These are phyloP conservation scores for Ectropis crepuscularia DNA, from an alignment of 2,888 invertebrate genomes.

Conservation along the genomic window DNA sequence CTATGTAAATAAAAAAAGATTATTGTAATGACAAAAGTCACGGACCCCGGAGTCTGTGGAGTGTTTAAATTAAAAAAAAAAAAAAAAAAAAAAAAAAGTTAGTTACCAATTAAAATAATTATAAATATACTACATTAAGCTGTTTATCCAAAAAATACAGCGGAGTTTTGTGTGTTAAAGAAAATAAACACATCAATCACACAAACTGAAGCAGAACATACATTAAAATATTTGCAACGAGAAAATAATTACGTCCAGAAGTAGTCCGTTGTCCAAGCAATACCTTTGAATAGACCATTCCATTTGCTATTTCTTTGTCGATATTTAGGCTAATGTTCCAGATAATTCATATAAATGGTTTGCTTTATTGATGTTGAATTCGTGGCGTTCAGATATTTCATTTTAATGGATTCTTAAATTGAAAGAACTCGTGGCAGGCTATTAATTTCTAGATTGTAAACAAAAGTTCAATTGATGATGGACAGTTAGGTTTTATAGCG, in stretches of 20 bases:
- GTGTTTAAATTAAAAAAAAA: too few relatives aligned
- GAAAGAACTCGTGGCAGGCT: neutral
- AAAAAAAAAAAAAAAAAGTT: too few relatives aligned
- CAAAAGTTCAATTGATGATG: neutral
- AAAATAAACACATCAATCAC: conserved; percentile 1
- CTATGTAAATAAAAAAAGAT: too few relatives aligned
- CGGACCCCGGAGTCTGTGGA: too few relatives aligned
- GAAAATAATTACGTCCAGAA: neutral
- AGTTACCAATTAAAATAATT: too few relatives aligned
- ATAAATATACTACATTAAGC: too few relatives aligned
- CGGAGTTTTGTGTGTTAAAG: conserved; percentile 14
- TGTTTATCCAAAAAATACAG: too few relatives aligned
- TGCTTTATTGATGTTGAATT: conserved; percentile 4
- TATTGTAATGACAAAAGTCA: too few relatives aligned
- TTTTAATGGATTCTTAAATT: too few relatives aligned
- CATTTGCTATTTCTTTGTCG: conserved; percentile 15
- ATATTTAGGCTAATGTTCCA: conserved; percentile 22
- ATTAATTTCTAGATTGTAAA: conserved; percentile 10
- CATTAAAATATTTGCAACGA: conserved; percentile 13
- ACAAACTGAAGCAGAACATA: neutral
- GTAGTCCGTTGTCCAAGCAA: conserved; percentile 37
- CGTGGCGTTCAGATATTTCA: neutral
- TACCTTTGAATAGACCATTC: conserved; percentile 30
- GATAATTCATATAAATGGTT: conserved; percentile 10
- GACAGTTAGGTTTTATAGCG: conserved; percentile 7